Percentiles rank a stretch among this genome's conserved stretches.
phyloP scores from a whole-genome alignment of 92 coral and sea anemone genomes.

The Paramuricea clavata region DNA sequence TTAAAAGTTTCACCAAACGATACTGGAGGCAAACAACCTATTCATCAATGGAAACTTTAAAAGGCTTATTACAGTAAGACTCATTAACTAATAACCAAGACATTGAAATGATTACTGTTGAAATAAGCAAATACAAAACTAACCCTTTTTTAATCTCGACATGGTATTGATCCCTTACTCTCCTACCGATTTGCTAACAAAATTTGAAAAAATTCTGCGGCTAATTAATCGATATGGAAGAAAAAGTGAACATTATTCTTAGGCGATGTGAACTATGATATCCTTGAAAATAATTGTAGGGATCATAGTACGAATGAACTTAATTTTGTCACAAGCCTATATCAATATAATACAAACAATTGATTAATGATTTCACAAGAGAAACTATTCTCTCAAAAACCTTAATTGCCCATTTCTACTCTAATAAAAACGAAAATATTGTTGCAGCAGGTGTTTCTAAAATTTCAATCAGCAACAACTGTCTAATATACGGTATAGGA shows the following conservation, averaged over 20 bases:
- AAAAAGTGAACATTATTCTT: background rate
- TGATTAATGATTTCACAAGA: background rate
- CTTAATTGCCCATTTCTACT: background rate
- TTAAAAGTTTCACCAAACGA: too few species aligned
- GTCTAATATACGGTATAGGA: too few species aligned
- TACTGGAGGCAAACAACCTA: too few species aligned
- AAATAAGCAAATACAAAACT: conserved; percentile 26
- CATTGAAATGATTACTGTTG: conserved; percentile 25
- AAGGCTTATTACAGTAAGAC: too few species aligned
- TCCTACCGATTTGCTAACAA: background rate
- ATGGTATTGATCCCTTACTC: background rate
- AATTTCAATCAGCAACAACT: too few species aligned
- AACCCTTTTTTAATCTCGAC: conserved; percentile 18
- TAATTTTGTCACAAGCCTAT: background rate
- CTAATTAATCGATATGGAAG: background rate
- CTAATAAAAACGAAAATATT: background rate
- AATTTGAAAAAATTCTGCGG: too few species aligned
- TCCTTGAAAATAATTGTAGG: background rate
- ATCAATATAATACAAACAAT: background rate
- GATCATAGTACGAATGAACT: background rate
- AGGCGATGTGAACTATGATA: background rate
- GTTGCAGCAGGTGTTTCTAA: too few species aligned
- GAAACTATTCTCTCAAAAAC: background rate
- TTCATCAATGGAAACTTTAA: too few species aligned
- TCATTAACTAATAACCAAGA: conserved; percentile 21